Conservation (phyloP, 2,888 invertebrate species). For the Ceriagrion tenellum region DNA sequence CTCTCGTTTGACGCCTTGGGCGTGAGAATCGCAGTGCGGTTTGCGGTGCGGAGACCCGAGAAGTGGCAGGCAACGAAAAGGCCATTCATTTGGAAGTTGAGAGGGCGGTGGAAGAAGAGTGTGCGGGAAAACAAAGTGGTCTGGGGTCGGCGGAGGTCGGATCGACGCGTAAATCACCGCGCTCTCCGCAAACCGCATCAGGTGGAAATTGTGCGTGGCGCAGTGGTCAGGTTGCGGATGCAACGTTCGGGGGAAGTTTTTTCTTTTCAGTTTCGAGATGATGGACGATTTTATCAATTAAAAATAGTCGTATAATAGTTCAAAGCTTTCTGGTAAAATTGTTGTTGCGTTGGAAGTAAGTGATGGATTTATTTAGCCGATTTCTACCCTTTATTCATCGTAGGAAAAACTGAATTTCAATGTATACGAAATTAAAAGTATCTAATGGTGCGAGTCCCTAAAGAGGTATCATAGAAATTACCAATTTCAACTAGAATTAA, state of each 20-base stretch:
- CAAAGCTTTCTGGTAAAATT: too few relatives aligned
- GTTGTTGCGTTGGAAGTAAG: too few relatives aligned
- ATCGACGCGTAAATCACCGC: background rate
- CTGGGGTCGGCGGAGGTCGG: background rate
- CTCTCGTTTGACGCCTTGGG: background rate
- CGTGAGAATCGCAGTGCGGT: background rate
- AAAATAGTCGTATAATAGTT: too few relatives aligned
- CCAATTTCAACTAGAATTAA: too few relatives aligned
- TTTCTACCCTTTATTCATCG: too few relatives aligned
- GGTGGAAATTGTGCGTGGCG: background rate
- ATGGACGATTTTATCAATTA: background rate
- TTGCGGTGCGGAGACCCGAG: background rate
- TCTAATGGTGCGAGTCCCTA: too few relatives aligned
- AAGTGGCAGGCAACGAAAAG: background rate
- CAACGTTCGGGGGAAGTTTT: background rate
- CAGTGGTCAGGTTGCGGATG: background rate
- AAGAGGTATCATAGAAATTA: too few relatives aligned
- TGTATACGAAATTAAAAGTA: too few relatives aligned
- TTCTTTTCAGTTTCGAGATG: background rate
- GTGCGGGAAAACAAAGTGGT: background rate
- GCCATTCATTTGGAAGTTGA: background rate
- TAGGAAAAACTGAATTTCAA: too few relatives aligned
- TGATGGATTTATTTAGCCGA: too few relatives aligned
- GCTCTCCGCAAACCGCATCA: background rate
- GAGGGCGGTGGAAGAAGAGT: background rate